Base-by-base conservation (phyloP, 2,797 vertebrate species). In the Hoplostethus atlanticus region DNA sequence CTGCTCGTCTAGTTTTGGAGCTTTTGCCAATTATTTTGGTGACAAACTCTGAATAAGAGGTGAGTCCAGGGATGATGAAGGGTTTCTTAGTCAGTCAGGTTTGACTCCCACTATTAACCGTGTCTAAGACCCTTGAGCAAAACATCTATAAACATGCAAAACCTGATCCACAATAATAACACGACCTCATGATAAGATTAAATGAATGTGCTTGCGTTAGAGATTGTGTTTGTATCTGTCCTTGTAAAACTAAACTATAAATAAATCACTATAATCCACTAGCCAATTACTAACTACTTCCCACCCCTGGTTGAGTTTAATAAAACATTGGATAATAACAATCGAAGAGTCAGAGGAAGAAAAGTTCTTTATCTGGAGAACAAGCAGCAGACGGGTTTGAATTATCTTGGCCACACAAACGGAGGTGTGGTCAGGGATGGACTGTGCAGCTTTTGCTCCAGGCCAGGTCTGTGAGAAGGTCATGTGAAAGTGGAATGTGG, bases 401-500 rank as follows among this genome's bases (percentile, higher is more conserved):
- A 82, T 79, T 81, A 89, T 90, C 64, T 76, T 54, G 81, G 78
- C 74, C 88, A 85, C 73, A 83, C 64, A 70, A 85, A 76, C 10
- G 1, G 77, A 85, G 83, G 85, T 73, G 83, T 71, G 90, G 79
- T 71, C 50, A 36, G 76, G 76, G 76, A 81, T 36, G 73, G 71
- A 65, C 71, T 31, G 68, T 36, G 73, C 0, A 10, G 76, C 73
- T 71, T 72, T 85, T 1, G 72, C 84, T 83, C 12, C 11, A 9
- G 89, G 88, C 81, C 78, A 66, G 80, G 84, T 90, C 81, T 85
- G 72, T 0, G 21, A 66, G 84, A 85, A 90, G 89, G 91, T 91
- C 89, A 81, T 87, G 84, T 85, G 86, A 91, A 92, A 81, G 83
- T 79, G 88, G 90, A 92, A 91, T 89, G 85, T 77, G 79, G 79